Base-by-base conservation (phyloP, 2,888 invertebrate species). In the Stratiomys singularior region DNA sequence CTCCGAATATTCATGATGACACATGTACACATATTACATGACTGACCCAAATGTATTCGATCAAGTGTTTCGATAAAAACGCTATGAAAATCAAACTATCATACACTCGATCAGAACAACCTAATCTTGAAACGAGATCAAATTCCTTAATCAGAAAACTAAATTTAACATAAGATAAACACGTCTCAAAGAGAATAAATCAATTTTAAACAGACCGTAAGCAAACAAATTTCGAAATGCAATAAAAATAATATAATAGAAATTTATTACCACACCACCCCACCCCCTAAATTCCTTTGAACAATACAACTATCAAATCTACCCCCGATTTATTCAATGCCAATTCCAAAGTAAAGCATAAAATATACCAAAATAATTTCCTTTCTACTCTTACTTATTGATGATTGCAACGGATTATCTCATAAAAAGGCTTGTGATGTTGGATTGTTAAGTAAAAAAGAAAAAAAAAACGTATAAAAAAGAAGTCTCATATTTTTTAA, bases 351-450 rank as follows among this genome's bases (percentile, higher is more conserved):
- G n/a, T n/a, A n/a, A n/a, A 5, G 52, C 15, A 9, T 5, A 18
- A 52, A 52, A 52, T 21, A 37, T 13, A 23, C 67, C 21, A 21
- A 7, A 44, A 44, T 21, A 44, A 67, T 44, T 64, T 64, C 30
- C 27, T 67, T 46, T 30, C 5, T 28, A 4, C 27, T n/a, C 3
- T 28, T 64, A 18, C 60, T 64, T 64, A n/a, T 64, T 30, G 52
- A 46, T 69, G 28, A 69, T 64, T 64, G 64, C 64, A 64, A 64
- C 64, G 47, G 74, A 23, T 44, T 63, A 58, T 74, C 76, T 76
- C 76, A 64, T 58, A 74, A 80, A 60, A 80, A 80, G 80, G 80
- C 78, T 80, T 80, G 80, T 80, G 80, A 80, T 77, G 78, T 77
- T 76, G 66, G 77, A 69, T 69, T 72, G 71, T 28, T 77, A 69